Evolutionary conservation across 1,140 invertebrate species (phyloP), one percentile per base, ranked within the genome.

Genomic region (Brachionus koreanus): DNA sequence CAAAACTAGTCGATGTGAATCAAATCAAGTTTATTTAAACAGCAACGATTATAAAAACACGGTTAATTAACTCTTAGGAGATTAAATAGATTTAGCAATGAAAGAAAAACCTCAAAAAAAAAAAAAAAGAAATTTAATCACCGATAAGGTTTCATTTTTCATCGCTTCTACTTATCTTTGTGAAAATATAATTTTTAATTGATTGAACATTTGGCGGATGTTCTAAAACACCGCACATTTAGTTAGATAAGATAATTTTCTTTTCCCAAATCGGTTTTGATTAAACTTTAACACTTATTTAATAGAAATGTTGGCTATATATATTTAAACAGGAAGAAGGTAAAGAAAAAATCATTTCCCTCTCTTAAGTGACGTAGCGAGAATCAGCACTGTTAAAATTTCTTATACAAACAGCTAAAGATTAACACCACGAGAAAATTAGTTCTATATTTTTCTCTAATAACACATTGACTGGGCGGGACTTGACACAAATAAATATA

Each of bases 221-320:
- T 33, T 35, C 35, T 33, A 12, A 35, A 67, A 13, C 35, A 35
- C 35, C 35, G 63, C 35, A n/a, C 6, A 12, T 33, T 37, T 67
- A 12, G 13, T 35, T 67, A 67, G 63, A 67, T 67, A 67, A 67
- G 63, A 67, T 67, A 67, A 67, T 67, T 67, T 67, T 67, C 25
- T 67, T 67, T 67, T 67, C 63, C 63, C 63, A 67, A 35, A 35
- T 37, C 63, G 25, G 25, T n/a, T 67, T 35, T 33, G 0, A 35
- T 67, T 37, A 67, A 67, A 67, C 35, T n/a, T 35, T 67, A 33
- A 67, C 63, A 67, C 63, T 67, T 67, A 67, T 67, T 67, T 67
- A 67, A 37, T 37, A 67, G 7, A 67, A 13, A 67, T n/a, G n/a
- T 13, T 35, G 35, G 5, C 12, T 13, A 35, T 67, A 33, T 67